Percentiles rank a stretch among this genome's conserved stretches.
Conservation (phyloP, 2,113 vertebrate species). For the Eublepharis macularius region DNA sequence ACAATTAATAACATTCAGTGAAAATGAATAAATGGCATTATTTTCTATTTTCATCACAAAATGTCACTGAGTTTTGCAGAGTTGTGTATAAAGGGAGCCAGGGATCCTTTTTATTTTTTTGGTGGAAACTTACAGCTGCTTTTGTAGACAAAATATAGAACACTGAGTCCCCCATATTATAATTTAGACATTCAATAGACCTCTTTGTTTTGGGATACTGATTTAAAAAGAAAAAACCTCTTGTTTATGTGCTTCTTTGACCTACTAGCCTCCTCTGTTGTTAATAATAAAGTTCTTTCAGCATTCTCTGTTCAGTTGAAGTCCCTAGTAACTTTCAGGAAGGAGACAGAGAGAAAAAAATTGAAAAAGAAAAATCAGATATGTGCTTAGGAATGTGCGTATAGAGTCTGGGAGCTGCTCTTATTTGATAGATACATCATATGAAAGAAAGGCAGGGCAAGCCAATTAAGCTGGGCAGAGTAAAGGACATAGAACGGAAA, state of each 20-base stretch:
- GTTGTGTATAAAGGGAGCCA: conserved; percentile 29
- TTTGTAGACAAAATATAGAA: conserved; percentile 64
- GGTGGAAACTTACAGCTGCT: conserved; percentile 37
- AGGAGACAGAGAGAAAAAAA: conserved; percentile 16
- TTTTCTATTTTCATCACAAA: conserved; percentile 36
- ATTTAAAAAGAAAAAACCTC: conserved; percentile 62
- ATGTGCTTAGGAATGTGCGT: background rate
- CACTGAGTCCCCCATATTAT: conserved; percentile 48
- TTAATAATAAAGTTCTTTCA: conserved; percentile 60
- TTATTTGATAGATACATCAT: conserved; percentile 3
- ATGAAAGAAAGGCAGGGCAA: conserved; percentile 36
- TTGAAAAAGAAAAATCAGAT: conserved; percentile 15
- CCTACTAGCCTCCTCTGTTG: conserved; percentile 42
- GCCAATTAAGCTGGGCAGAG: conserved; percentile 36
- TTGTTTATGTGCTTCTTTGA: conserved; percentile 51
- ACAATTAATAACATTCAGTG: background rate
- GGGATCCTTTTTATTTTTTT: conserved; percentile 19
- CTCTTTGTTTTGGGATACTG: conserved; percentile 57
- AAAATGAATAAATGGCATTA: conserved; percentile 31
- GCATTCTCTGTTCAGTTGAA: conserved; percentile 30
- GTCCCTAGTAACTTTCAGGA: conserved; percentile 35
- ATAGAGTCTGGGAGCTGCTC: background rate
- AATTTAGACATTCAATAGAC: conserved; percentile 57
- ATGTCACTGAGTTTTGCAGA: conserved; percentile 17
- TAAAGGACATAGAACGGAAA: conserved; percentile 46